Evolutionary conservation across 30 jellyfish, hydroid and myxozoan genomes (phyloP), one percentile per base, ranked within the genome.

Genomic region (Turritopsis dohrnii): DNA sequence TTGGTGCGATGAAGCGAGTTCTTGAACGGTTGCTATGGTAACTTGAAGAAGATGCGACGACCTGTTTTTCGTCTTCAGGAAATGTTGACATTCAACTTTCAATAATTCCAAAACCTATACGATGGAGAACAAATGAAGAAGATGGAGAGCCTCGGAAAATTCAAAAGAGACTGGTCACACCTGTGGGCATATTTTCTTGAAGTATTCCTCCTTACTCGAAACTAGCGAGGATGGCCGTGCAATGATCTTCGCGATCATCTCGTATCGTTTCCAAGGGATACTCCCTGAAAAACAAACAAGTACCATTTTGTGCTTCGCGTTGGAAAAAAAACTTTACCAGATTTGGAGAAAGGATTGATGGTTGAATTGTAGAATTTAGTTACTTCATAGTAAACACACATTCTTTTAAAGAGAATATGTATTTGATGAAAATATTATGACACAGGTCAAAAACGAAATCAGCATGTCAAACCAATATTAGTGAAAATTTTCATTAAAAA

Each of bases 231-330:
- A 27, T n/a, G 77, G 31, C 28, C 30, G 77, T 0, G 77, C 22
- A 0, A 69, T 69, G 16, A 69, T 69, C 22, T 27, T 69, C 22
- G 31, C 77, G 19, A 69, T 27, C 30, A 27, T n/a, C 30, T 69
- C 77, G 30, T n/a, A 69, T 27, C 30, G 77, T 69, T 69, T 9
- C 77, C 77, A 69, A 0, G 31, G 28, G 31, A 69, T 69, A 27
- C 17, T 69, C 31, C 19, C 77, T 69, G 28, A n/a, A n/a, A 69
- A 69, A 69, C 31, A 69, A 69, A 69, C 76, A 66, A n/a, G 60
- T 13, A 41, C 28, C 23, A 69, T 69, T n/a, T 19, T 23, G 22
- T 7, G 22, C 77, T 69, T 23, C 77, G 19, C 16, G 19, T 7
- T 7, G 17, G 17, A 69, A 69, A n/a, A 0, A 69, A 19, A 69